Evolutionary conservation across 2,113 vertebrate genomes (phyloP), one percentile per base, ranked within the genome.

Genomic region (Engystomops pustulosus): DNA sequence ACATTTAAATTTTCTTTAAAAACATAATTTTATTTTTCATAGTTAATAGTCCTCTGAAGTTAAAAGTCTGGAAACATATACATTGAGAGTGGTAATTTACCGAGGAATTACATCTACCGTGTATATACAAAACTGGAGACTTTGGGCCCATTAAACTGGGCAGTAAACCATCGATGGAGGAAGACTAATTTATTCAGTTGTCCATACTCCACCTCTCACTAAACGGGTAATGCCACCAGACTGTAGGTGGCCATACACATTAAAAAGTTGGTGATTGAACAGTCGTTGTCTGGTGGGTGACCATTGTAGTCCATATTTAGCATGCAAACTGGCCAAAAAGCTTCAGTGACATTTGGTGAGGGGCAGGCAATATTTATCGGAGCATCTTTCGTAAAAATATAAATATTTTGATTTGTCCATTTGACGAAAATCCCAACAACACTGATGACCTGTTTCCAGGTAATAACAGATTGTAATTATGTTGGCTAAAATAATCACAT

Each of bases 141-240:
- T 67, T 67, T 17, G 20, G 62, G 32, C 62, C 62, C 62, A 67
- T 67, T 67, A 67, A 67, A 67, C 62, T 67, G 62, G 32, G 62
- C 62, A 67, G 18, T 67, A 67, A 67, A 65, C 2, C 30, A 20
- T 18, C 18, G 62, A 67, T 67, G 62, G 32, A 67, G 62, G 1
- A 36, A 6, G 15, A 36, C 30, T 34, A 36, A 36, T 34, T 67
- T 18, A 67, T 67, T 17, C 62, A 67, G 62, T 65, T 32, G 60
- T 65, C 60, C 32, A 32, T 65, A 30, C 62, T 67, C 32, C 32
- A 36, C 2, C 17, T 20, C 1, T 67, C 6, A 36, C 3, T 34
- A 15, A 67, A 32, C 8, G 55, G 55, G 10, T 2, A 27, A 25
- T 60, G 10, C 55, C 23, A 27, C 55, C 53, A 55, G n/a, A n/a